Base-by-base conservation (phyloP, 2,113 vertebrate genomes). In the Argyrosomus japonicus region DNA sequence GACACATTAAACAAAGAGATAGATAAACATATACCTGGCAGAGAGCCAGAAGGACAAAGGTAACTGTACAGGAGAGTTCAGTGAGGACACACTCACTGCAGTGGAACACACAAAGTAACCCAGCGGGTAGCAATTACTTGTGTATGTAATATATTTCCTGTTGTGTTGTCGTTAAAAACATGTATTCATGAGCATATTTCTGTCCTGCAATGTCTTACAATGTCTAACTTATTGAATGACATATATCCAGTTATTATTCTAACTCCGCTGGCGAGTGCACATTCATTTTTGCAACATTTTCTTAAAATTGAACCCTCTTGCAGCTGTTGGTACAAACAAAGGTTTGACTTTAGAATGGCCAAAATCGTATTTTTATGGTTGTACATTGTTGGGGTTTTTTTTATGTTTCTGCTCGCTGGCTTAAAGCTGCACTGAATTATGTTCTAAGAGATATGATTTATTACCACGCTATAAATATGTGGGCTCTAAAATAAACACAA, bases 21-120 rank as follows among this genome's bases (percentile, higher is more conserved):
- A 85, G 87, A 89, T 79, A 89, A 85, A 91, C 89, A 89, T 83
- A 89, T 70, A 84, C 67, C 71, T 89, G 88, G 88, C 72, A 14
- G 23, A 25, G 2, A 2, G 76, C 89, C 87, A 87, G 47, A 18
- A 27, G 93, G 86, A 91, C 91, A 90, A 93, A 94, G 88, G 87
- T 88, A 75, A 74, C 32, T 47, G 77, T 57, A 68, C 62, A 27
- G 74, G 18, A 80, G 53, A 65, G 90, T 86, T 85, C 71, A 82
- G 36, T 1, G 54, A 73, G 85, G 65, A 72, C 43, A 84, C 25
- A 88, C 67, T 77, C 77, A 68, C 51, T 65, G 40, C 71, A 77
- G 81, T 17, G 15, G 40, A 84, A 75, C 80, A 47, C 3, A 50
- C 36, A 23, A 79, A 19, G 48, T 23, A 73, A n/a, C n/a, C 19